Conservation (phyloP, 2,888 invertebrate genomes). For the Mechanitis mazaeus region DNA sequence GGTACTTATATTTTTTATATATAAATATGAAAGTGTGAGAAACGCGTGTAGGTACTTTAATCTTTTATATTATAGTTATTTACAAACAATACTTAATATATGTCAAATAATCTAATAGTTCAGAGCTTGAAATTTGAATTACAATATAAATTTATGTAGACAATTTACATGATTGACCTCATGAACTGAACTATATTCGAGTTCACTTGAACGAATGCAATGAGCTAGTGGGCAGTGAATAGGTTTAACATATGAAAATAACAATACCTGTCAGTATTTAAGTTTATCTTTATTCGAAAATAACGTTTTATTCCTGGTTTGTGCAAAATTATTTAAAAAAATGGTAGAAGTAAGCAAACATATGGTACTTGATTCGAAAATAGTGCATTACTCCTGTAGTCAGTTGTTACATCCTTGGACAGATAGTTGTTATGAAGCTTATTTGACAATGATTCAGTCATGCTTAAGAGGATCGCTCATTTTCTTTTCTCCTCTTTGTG, state of each 20-base stretch:
- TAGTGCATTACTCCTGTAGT: constrained; percentile 40
- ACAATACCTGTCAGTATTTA: not conserved
- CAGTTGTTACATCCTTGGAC: constrained; percentile 58
- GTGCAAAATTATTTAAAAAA: constrained; percentile 8
- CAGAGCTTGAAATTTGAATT: constrained; percentile 16
- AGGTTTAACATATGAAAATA: not conserved
- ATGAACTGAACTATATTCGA: constrained; percentile 16
- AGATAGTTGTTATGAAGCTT: constrained; percentile 48
- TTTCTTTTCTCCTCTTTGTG: constrained; percentile 48
- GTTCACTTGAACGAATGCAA: not conserved
- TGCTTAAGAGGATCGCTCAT: constrained; percentile 44
- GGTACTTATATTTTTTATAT: too few species aligned
- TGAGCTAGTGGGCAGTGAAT: not conserved
- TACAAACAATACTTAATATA: not conserved
- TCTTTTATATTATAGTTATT: not conserved
- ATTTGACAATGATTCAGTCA: constrained; percentile 38
- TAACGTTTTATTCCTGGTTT: not conserved
- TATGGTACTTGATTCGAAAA: constrained; percentile 37
- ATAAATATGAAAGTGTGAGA: too few species aligned
- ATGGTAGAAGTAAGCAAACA: constrained; percentile 67
- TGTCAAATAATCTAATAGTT: not conserved
- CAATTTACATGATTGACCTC: constrained; percentile 20
- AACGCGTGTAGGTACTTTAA: too few species aligned
- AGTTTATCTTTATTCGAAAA: not conserved
- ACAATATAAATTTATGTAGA: constrained; percentile 24